phyloP scores from a whole-genome alignment of 2,113 vertebrate genomes.

The Pseudolaguvia tuberculata region DNA sequence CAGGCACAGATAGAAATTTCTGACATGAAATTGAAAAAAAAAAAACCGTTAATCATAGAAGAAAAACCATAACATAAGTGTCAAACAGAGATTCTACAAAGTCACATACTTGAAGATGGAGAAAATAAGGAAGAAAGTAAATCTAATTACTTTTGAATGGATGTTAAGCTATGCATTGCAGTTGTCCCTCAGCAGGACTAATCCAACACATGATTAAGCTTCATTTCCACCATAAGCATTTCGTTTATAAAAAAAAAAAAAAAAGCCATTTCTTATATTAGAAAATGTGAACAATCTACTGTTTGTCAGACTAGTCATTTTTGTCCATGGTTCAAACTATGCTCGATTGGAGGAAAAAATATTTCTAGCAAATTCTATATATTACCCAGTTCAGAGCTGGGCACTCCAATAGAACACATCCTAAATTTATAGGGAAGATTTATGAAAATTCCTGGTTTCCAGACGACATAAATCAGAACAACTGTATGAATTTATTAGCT shows the following conservation, averaged over 20 bases:
- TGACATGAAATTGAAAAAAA: neutral
- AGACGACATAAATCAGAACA: conserved; percentile 25
- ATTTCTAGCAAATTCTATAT: conserved; percentile 24
- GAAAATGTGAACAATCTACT: neutral
- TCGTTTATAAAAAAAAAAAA: too few species aligned
- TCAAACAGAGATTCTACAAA: neutral
- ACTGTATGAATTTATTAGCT: conserved; percentile 29
- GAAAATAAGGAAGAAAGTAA: neutral
- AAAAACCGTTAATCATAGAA: neutral
- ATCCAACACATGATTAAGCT: neutral
- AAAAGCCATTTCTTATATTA: neutral
- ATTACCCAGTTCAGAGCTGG: conserved; percentile 1
- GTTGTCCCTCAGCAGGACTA: neutral
- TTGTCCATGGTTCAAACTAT: too few species aligned
- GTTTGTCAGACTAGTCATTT: neutral
- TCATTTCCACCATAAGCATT: too few species aligned
- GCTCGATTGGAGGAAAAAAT: conserved; percentile 13
- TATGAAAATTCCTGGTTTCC: conserved; percentile 28
- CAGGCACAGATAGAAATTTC: neutral
- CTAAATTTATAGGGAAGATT: conserved; percentile 26
- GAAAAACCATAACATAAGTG: neutral
- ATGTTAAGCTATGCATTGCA: neutral
- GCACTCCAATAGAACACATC: conserved; percentile 8
- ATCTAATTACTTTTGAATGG: neutral
- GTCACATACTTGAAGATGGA: neutral